Conservation (phyloP, 2,113 vertebrate species). For the Menidia beryllina region DNA sequence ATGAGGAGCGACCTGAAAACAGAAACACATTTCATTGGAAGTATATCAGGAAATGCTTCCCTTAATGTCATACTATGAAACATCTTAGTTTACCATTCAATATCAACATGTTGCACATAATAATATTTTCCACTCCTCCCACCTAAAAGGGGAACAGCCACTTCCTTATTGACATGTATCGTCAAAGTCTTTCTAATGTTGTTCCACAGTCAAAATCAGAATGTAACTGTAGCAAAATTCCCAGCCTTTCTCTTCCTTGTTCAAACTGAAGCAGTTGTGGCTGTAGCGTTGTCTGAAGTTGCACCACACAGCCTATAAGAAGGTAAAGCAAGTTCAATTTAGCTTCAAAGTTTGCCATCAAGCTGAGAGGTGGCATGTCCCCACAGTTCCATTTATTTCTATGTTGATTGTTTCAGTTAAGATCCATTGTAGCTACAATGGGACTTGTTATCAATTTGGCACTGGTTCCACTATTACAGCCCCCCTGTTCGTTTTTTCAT, state of each 20-base stretch:
- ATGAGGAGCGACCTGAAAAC: background rate
- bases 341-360: constrained; percentile 34
- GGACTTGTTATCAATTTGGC: background rate
- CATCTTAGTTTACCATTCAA: background rate
- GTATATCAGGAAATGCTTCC: background rate
- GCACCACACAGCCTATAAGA: background rate
- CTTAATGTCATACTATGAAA: background rate
- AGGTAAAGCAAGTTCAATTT: constrained; percentile 40
- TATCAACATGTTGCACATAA: background rate
- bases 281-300: constrained; percentile 6
- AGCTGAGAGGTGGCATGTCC: constrained; percentile 42
- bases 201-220: no score
- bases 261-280: constrained; percentile 36
- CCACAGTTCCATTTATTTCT: constrained; percentile 36
- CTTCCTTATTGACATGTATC: constrained; percentile 4
- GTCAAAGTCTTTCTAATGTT: constrained; percentile 20
- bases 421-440: constrained; percentile 37
- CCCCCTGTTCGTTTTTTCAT: background rate
- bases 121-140: background rate
- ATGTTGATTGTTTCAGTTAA: constrained; percentile 24
- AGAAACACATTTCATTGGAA: background rate
- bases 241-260: constrained; percentile 14
- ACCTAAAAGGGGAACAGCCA: background rate
- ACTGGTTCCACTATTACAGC: constrained; percentile 15
- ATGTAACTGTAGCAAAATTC: no score